Evolutionary conservation across 2,888 invertebrate species (phyloP).

Genomic region (Patella depressa): DNA sequence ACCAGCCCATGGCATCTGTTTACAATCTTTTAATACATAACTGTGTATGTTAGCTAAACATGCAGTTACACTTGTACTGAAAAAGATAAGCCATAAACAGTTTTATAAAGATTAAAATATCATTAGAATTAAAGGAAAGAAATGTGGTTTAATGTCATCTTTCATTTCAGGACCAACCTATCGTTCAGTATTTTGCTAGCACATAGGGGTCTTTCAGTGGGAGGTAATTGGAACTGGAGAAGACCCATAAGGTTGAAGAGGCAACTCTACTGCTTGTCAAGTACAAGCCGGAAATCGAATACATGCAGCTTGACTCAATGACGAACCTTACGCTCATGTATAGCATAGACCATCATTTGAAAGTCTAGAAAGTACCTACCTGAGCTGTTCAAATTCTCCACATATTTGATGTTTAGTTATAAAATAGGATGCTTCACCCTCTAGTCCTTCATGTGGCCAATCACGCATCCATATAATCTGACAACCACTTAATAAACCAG

Average conservation of each 20-base stretch:
- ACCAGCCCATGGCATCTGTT: conserved; percentile 70
- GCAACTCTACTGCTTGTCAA: too few relatives aligned
- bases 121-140: too few relatives aligned
- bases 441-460: conserved; percentile 67
- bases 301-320: too few relatives aligned
- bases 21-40: conserved; percentile 67
- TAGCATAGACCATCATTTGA: neutral
- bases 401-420: conserved; percentile 61
- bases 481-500: conserved; percentile 68
- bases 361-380: conserved; percentile 40
- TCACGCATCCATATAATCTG: conserved; percentile 70
- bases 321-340: too few relatives aligned
- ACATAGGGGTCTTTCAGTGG: too few relatives aligned
- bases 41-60: conserved; percentile 70
- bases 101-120: too few relatives aligned
- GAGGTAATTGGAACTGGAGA: too few relatives aligned
- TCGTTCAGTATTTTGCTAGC: too few relatives aligned
- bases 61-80: conserved; percentile 63
- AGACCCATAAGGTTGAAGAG: too few relatives aligned
- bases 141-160: too few relatives aligned
- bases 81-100: conserved; percentile 20
- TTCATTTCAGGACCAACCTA: too few relatives aligned
- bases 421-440: conserved; percentile 68
- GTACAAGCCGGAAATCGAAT: too few relatives aligned
- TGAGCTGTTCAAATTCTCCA: conserved; percentile 65